Evolutionary conservation across 2,113 vertebrate genomes (phyloP).

Genomic region (Tiliqua scincoides): DNA sequence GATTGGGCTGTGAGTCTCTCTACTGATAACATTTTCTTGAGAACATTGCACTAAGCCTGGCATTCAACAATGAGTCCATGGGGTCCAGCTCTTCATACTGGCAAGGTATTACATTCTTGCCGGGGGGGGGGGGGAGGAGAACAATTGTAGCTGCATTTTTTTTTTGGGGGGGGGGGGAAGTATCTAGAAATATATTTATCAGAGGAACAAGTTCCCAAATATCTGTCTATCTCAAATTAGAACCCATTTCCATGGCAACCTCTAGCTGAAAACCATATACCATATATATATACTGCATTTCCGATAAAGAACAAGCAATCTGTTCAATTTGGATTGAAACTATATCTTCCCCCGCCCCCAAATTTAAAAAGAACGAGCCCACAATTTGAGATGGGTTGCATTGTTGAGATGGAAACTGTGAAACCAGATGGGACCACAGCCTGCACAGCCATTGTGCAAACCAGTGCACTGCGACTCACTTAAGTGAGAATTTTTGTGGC

Average conservation of each 20-base stretch:
- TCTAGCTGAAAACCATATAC: conserved; percentile 46
- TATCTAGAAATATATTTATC: conserved; percentile 23
- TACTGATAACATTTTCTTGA: not conserved
- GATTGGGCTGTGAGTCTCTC: no score
- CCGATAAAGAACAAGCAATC: conserved; percentile 48
- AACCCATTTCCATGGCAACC: conserved; percentile 65
- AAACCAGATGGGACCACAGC: not conserved
- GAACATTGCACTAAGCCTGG: not conserved
- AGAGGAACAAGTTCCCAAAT: conserved; percentile 32
- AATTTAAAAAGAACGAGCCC: not conserved
- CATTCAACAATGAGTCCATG: not conserved
- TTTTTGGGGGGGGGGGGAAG: not conserved
- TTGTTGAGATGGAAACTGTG: not conserved
- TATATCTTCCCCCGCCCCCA: not conserved
- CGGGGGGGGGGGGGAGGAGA: not conserved
- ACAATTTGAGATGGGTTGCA: not conserved
- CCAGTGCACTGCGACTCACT: no score
- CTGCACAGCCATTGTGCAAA: not conserved
- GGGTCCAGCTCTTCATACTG: no score
- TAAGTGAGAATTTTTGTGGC: not conserved
- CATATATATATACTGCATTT: conserved; percentile 43
- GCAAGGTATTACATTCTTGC: not conserved
- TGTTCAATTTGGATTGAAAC: conserved; percentile 42
- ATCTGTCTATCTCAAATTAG: conserved; percentile 53
- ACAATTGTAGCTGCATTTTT: not conserved